These are phyloP conservation scores for Tuberolachnus salignus DNA, from an alignment of 2,888 invertebrate genomes.

Conservation along the genomic window DNA sequence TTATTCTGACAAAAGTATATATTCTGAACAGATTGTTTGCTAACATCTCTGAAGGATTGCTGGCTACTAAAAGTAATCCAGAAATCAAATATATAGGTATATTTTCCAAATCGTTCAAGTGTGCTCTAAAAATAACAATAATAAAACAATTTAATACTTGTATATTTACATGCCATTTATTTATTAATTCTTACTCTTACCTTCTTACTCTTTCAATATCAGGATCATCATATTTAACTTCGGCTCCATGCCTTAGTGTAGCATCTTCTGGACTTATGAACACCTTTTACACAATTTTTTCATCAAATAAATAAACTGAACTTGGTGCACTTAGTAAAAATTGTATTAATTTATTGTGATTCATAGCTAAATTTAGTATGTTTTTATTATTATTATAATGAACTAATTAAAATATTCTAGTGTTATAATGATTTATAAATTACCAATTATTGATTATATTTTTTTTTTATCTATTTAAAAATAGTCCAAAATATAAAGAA, in stretches of 20 bases:
- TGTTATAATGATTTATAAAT: no score
- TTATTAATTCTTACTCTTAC: conserved; percentile 58
- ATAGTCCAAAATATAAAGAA: no score
- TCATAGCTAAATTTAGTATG: no score
- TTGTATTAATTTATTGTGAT: no score
- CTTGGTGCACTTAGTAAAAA: no score
- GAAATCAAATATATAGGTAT: conserved; percentile 60
- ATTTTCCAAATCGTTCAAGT: conserved; percentile 60
- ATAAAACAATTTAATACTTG: neutral
- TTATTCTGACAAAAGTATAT: conserved; percentile 59
- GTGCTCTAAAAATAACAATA: conserved; percentile 58
- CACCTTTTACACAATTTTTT: conserved; percentile 55
- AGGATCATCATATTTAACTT: conserved; percentile 58
- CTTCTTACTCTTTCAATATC: conserved; percentile 60
- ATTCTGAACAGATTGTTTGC: conserved; percentile 59
- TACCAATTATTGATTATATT: no score
- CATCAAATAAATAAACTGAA: no score
- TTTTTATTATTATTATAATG: no score
- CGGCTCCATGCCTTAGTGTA: conserved; percentile 22
- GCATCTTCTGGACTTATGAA: conserved; percentile 60
- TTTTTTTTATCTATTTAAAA: no score
- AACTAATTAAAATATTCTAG: no score
- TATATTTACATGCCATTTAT: neutral
- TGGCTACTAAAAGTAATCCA: conserved; percentile 59
- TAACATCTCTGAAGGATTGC: conserved; percentile 59